These are phyloP conservation scores for Megaceryle torquata DNA, from an alignment of 2,113 vertebrate species.

Conservation along the genomic window DNA sequence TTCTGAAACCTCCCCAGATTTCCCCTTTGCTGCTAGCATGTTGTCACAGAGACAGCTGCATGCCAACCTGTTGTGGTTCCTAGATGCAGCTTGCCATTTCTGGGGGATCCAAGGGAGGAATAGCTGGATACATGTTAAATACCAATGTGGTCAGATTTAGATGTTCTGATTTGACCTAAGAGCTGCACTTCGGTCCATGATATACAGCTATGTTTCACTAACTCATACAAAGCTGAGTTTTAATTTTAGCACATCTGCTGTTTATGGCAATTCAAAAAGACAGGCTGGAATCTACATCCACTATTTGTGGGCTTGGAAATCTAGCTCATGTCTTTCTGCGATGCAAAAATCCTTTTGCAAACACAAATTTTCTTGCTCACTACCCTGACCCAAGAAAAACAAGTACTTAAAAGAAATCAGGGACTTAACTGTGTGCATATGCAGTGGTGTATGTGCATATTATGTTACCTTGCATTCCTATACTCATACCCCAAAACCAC, in stretches of 20 bases:
- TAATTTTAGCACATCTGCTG: not conserved
- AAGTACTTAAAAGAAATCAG: not conserved
- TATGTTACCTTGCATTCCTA: not conserved
- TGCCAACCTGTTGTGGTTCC: not conserved
- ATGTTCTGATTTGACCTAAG: not conserved
- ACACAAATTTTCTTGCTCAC: not conserved
- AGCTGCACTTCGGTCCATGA: not conserved
- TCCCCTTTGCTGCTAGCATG: not conserved
- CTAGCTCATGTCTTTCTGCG: not conserved
- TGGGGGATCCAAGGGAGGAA: not conserved
- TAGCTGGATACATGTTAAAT: not conserved
- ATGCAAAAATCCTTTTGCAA: not conserved
- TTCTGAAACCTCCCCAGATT: not conserved
- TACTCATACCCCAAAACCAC: not conserved
- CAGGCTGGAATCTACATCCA: not conserved
- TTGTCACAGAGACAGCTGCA: not conserved
- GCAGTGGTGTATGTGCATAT: not conserved
- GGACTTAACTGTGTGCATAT: not conserved
- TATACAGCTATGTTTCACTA: not conserved
- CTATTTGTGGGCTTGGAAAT: not conserved
- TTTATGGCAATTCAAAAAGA: not conserved
- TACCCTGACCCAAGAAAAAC: not conserved
- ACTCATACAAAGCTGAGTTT: not conserved
- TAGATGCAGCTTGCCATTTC: not conserved
- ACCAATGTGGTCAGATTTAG: not conserved